Evolutionary conservation across 2,797 vertebrate species (phyloP).

Genomic region (Gymnocypris eckloni): DNA sequence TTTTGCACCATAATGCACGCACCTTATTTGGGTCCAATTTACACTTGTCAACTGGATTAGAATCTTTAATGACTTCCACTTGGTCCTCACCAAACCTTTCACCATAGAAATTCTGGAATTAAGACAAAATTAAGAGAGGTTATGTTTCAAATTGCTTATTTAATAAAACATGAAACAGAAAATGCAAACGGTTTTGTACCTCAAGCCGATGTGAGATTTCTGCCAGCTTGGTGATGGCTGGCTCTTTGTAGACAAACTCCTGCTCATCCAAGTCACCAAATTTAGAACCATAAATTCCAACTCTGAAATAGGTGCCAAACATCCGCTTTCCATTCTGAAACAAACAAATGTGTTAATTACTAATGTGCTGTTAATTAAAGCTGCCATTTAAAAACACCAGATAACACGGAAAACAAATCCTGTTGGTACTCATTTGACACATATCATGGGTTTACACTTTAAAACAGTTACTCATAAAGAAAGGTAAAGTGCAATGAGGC

Average conservation of each 20-base stretch:
- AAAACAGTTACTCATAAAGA: constrained; percentile 2
- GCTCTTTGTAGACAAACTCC: constrained; percentile 99
- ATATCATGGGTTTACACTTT: neutral
- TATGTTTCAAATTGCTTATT: no score
- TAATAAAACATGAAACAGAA: no score
- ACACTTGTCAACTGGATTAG: constrained; percentile 97
- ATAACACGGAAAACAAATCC: neutral
- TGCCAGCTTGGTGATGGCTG: constrained; percentile 96
- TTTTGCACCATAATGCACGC: constrained; percentile 4
- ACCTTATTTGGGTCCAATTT: constrained; percentile 98
- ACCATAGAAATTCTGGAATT: constrained; percentile 91
- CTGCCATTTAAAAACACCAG: neutral
- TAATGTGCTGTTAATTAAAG: neutral
- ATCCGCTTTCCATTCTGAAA: constrained; percentile 94
- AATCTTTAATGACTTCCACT: constrained; percentile 97
- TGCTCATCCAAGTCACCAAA: constrained; percentile 98
- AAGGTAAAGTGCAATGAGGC: constrained; percentile 18
- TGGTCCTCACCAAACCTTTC: constrained; percentile 96
- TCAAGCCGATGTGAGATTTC: constrained; percentile 97
- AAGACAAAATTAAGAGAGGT: neutral
- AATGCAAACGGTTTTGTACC: constrained; percentile 71
- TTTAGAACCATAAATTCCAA: constrained; percentile 96
- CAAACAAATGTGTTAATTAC: constrained; percentile 32
- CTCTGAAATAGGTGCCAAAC: constrained; percentile 99
- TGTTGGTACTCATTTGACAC: neutral